Evolutionary conservation across 1,140 invertebrate species (phyloP), one percentile per base, ranked within the genome.

Genomic region (Ctenoplectra terminalis): DNA sequence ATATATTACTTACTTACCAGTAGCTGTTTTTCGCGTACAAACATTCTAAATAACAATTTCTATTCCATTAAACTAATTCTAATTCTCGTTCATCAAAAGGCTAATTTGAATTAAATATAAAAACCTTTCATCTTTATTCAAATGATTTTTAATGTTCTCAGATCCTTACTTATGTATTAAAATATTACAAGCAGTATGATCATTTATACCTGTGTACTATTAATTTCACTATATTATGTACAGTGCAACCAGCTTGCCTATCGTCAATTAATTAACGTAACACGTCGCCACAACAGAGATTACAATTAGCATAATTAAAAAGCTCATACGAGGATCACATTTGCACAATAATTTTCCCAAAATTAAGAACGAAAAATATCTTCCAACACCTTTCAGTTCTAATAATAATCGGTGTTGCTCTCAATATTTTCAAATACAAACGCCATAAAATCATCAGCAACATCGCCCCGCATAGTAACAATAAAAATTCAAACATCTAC

Each of bases 1-100:
- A 43, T 58, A 1, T 31, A 34, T 46, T 9, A 37, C n/a, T 52
- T 66, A 76, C 73, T 76, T 76, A 76, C 73, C 73, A 43, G 31
- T 37, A 50, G 31, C 8, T 40, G 5, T 9, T 17, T 66, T 26
- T 56, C 23, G 31, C 8, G 23, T 31, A 9, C 40, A 31, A 69
- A 4, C 29, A n/a, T 17, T 34, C 17, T 34, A 69, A 61, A 20
- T 9, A 34, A 60, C 29, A 58, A 58, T 2, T 34, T 48, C 2
- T 50, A 52, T 52, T 23, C 11, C 15, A 50, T 13, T 9, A 5
- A 11, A 13, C 9, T n/a, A 56, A 11, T 40, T n/a, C n/a, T 40
- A 40, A n/a, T 40, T 40, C 29, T 7, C 0, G 17, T 64, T 7
- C 9, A 48, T 48, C 13, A 11, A 1, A 23, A 17, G 13, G 17